Evolutionary conservation across 2,888 invertebrate genomes (phyloP), one percentile per base, ranked within the genome.

Genomic region (Drosophila meridionalis): DNA sequence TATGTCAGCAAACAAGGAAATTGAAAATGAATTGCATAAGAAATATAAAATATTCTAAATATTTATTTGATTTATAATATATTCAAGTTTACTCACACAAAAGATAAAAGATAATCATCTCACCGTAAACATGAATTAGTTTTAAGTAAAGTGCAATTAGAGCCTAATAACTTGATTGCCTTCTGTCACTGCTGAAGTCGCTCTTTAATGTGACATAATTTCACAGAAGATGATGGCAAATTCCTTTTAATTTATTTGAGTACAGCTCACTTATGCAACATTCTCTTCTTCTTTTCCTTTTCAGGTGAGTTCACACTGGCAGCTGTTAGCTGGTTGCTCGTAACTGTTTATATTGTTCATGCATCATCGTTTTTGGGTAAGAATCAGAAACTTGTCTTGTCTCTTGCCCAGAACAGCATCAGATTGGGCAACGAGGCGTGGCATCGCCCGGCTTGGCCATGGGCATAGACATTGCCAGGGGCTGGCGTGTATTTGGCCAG

Each of bases 351-450:
- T 32, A 11, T 32, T 60, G 48, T 43, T 55, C 40, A 30, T 47
- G 30, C 74, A 43, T 64, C 65, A 66, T 60, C 66, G 42, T 60
- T 59, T 50, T 40, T 52, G 64, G 78, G 81, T 84, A 80, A 82
- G 78, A 81, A 61, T 74, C 55, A 63, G 45, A 65, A 58, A 47
- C 57, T 56, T 67, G 64, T 45, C 42, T 66, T 67, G 61, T 45
- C 45, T 67, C 32, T 63, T 38, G 60, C 58, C 42, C 58, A 71
- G 71, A 80, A 76, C 56, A 76, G 52, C 65, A 65, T 76, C 53
- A 42, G 68, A 76, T 86, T 83, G 89, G 80, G 66, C 87, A 83
- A 83, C 83, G 67, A 66, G 63, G 73, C 83, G 87, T 47, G 40
- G 47, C 58, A 12, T n/a, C 42, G 76, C 68, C 66, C 32, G 53